A percentile compares a stretch with the other conserved stretches of the same genome.
These are phyloP conservation scores for Fabriciana adippe DNA, from an alignment of 2,888 invertebrate species.

Conservation along the genomic window DNA sequence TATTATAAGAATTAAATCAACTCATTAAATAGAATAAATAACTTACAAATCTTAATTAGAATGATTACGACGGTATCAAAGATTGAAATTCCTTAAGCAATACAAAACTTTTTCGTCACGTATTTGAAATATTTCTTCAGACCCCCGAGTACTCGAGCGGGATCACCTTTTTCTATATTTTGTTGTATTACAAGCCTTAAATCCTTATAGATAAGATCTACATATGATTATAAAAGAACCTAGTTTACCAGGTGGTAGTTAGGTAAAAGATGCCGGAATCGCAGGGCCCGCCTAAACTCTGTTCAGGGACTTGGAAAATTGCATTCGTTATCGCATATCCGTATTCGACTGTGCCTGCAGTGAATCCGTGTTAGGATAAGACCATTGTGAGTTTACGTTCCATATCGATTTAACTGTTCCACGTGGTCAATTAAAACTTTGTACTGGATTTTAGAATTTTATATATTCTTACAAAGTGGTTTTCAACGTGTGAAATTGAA, in stretches of 20 bases:
- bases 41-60: conserved; percentile 22
- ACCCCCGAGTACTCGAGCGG: conserved; percentile 18
- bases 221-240: conserved; percentile 22
- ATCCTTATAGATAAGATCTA: conserved; percentile 16
- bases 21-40: conserved; percentile 8
- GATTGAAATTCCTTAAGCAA: conserved; percentile 25
- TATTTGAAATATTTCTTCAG: conserved; percentile 35
- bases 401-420: conserved; percentile 33
- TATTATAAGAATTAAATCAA: conserved; percentile 1
- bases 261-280: conserved; percentile 56
- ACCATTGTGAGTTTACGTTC: conserved; percentile 38
- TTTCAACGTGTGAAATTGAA: no score
- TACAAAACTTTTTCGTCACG: conserved; percentile 33
- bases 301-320: conserved; percentile 78
- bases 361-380: conserved; percentile 35
- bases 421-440: conserved; percentile 32
- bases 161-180: conserved; percentile 7
- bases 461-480: background rate
- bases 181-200: conserved; percentile 22
- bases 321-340: conserved; percentile 81
- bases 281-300: conserved; percentile 71
- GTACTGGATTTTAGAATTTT: conserved; percentile 1
- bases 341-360: conserved; percentile 50
- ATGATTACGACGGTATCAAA: conserved; percentile 23
- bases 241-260: conserved; percentile 54